These are phyloP conservation scores for Anhinga anhinga DNA, from an alignment of 2,113 vertebrate genomes.

Conservation along the genomic window DNA sequence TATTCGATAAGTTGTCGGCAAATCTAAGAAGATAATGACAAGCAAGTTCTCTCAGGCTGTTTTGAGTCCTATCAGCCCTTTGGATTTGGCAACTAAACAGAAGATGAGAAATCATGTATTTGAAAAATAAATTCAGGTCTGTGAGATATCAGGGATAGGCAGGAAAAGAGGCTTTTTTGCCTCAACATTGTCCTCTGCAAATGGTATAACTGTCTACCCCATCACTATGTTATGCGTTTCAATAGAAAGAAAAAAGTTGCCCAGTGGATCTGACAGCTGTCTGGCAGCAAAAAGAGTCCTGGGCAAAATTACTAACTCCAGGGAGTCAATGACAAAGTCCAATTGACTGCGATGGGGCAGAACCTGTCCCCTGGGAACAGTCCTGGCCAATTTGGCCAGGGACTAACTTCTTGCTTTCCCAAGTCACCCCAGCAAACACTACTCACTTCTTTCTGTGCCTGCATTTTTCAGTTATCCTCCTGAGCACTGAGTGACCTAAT, in stretches of 20 bases:
- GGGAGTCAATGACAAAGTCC: constrained; percentile 24
- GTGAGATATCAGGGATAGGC: not conserved
- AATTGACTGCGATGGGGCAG: constrained; percentile 20
- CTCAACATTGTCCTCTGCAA: not conserved
- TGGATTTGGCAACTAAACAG: constrained; percentile 35
- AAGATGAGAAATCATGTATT: constrained; percentile 23
- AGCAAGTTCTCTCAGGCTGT: constrained; percentile 17
- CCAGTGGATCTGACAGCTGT: not conserved
- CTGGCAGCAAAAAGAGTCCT: constrained; percentile 22
- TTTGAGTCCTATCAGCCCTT: constrained; percentile 3
- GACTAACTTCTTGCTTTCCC: constrained; percentile 17
- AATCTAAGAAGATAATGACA: constrained; percentile 37
- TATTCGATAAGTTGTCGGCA: constrained; percentile 30
- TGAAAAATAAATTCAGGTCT: constrained; percentile 22
- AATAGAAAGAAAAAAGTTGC: not conserved
- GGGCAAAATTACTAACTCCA: constrained; percentile 20
- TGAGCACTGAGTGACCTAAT: constrained; percentile 40
- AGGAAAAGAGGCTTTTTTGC: not conserved
- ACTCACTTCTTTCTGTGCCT: constrained; percentile 29
- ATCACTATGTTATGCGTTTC: not conserved
- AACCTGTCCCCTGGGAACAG: not conserved
- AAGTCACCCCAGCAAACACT: constrained; percentile 23
- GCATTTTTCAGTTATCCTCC: constrained; percentile 23
- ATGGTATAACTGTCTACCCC: not conserved
- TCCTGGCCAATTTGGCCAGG: constrained; percentile 39